Conservation (phyloP, 2,888 invertebrate genomes). For the Cephus sareptanus region DNA sequence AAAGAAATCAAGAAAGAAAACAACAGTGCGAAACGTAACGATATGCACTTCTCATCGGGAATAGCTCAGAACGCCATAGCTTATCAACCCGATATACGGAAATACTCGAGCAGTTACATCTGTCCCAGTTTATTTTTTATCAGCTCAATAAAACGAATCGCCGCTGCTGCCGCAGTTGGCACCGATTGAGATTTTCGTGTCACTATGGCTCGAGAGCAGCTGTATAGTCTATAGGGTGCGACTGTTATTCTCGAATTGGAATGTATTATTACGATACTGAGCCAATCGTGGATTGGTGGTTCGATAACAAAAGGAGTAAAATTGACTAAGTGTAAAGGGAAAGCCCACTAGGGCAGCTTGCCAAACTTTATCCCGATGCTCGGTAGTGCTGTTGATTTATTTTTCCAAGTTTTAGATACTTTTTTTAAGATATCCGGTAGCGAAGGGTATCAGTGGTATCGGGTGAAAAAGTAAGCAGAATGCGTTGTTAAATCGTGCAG, state of each 20-base stretch:
- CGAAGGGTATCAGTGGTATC: background rate
- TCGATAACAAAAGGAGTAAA: background rate
- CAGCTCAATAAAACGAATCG: background rate
- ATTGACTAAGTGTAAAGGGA: background rate
- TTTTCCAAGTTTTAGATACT: background rate
- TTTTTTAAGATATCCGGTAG: background rate
- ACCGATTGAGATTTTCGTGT: background rate
- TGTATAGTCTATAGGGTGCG: background rate
- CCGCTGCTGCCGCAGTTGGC: background rate
- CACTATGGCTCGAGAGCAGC: background rate
- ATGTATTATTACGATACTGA: background rate
- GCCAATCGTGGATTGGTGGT: background rate
- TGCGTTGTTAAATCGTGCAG: background rate
- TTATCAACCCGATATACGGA: background rate
- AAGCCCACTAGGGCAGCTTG: background rate
- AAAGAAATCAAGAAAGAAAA: background rate
- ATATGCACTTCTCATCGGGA: background rate
- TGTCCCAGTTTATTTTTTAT: background rate
- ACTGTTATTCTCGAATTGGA: background rate
- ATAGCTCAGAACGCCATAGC: background rate
- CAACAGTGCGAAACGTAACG: background rate
- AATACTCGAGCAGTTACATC: background rate
- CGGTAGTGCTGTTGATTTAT: background rate
- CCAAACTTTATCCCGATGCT: background rate
- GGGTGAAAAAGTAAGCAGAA: background rate